Evolutionary conservation across 2,113 vertebrate species (phyloP).

Genomic region (Python bivittatus): DNA sequence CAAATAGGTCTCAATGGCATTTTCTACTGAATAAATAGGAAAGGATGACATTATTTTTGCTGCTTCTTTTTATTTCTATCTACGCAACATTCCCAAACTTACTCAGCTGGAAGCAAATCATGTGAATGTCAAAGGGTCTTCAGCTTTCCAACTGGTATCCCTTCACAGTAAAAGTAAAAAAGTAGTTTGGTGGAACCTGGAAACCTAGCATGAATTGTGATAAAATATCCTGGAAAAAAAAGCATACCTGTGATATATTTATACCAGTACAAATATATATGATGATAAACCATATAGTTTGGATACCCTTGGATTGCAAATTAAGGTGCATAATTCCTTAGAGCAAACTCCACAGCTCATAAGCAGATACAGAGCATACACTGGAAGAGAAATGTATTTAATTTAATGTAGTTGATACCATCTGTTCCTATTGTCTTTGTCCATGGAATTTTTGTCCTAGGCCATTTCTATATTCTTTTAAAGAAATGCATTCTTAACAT

Average conservation of each 20-base stretch:
- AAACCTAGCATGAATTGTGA: background rate
- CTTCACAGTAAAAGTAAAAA: background rate
- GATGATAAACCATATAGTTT: background rate
- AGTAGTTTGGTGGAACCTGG: background rate
- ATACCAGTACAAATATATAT: background rate
- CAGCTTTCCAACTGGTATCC: background rate
- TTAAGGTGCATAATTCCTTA: constrained; percentile 12
- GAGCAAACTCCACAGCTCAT: background rate
- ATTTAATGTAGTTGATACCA: constrained; percentile 4
- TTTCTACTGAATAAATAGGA: background rate
- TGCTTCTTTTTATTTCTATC: background rate
- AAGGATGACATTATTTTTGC: background rate
- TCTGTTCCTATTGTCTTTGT: background rate
- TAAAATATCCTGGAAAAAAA: background rate
- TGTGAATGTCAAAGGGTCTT: background rate
- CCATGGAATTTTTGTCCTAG: background rate
- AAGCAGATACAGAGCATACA: background rate
- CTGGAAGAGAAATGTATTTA: background rate
- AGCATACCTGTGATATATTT: background rate
- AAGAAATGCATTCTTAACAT: constrained; percentile 35
- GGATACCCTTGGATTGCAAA: background rate
- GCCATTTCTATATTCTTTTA: constrained; percentile 20
- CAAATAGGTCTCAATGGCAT: background rate
- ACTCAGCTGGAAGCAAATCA: background rate
- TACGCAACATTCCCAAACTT: background rate